Evolutionary conservation across 2,113 vertebrate genomes (phyloP).

Genomic region (Colinus virginianus): DNA sequence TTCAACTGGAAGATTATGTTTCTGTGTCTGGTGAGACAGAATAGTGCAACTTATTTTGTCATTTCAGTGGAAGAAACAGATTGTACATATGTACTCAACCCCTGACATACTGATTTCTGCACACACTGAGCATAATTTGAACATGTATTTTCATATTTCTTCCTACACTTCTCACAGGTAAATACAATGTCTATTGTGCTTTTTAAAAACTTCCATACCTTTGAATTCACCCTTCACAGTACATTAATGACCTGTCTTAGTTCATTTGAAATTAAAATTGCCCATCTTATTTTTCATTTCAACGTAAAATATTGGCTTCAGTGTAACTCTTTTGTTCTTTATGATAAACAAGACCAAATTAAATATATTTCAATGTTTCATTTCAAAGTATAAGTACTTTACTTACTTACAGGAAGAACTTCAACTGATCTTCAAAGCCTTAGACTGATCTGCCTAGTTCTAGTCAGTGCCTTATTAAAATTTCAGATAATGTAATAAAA

Average conservation of each 20-base stretch:
- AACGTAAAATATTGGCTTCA: background rate
- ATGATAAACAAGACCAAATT: background rate
- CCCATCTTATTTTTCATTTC: background rate
- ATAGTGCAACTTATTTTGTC: background rate
- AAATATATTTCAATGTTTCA: background rate
- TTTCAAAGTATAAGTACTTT: background rate
- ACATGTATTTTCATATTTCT: background rate
- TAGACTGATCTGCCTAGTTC: background rate
- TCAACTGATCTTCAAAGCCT: background rate
- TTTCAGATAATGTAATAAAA: background rate
- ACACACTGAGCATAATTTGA: background rate
- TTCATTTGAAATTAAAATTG: background rate
- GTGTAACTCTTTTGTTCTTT: background rate
- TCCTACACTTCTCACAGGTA: background rate
- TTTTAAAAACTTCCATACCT: background rate
- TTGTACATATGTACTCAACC: background rate
- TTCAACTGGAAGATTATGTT: conserved; percentile 16
- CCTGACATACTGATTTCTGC: background rate
- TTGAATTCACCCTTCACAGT: background rate
- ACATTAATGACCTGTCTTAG: background rate
- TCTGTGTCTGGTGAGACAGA: background rate
- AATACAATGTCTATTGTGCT: background rate
- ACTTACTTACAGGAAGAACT: background rate
- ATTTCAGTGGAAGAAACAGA: background rate
- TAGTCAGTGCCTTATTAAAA: background rate